phyloP scores from a whole-genome alignment of 30 jellyfish, hydroid and myxozoan genomes.

The Cassiopea andromeda region DNA sequence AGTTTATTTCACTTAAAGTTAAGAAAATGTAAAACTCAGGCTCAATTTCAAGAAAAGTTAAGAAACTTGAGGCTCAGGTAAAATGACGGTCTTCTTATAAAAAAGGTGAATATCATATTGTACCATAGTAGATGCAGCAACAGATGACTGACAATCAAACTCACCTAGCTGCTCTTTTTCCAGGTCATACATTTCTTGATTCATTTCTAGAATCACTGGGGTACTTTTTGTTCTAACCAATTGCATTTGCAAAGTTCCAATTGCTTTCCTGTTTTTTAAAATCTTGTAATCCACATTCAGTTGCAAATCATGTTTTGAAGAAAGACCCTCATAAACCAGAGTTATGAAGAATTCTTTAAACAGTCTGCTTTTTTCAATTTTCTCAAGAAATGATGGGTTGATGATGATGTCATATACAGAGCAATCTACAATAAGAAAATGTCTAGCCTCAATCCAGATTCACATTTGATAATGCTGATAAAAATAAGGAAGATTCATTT shows the following conservation, averaged over 20 bases:
- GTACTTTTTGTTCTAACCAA: conserved; percentile 84
- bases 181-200: conserved; percentile 68
- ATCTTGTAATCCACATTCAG: conserved; percentile 62
- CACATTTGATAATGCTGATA: no score
- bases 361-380: conserved; percentile 58
- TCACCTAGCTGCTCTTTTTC: conserved; percentile 82
- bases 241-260: conserved; percentile 89
- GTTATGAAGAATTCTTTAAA: conserved; percentile 91
- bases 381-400: conserved; percentile 81
- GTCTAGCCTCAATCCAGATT: background rate
- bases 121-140: no score
- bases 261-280: conserved; percentile 86
- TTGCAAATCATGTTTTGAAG: conserved; percentile 46
- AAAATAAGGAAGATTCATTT: no score
- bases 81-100: no score
- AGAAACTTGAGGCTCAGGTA: no score
- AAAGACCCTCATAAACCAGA: conserved; percentile 77
- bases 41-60: no score
- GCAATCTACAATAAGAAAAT: conserved; percentile 63
- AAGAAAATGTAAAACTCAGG: no score
- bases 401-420: conserved; percentile 84
- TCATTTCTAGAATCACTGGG: conserved; percentile 97
- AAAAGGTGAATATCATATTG: no score
- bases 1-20: no score
- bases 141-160: background rate